These are phyloP conservation scores for Caenorhabditis macrosperma DNA, from an alignment of 2,888 invertebrate genomes.

Conservation along the genomic window DNA sequence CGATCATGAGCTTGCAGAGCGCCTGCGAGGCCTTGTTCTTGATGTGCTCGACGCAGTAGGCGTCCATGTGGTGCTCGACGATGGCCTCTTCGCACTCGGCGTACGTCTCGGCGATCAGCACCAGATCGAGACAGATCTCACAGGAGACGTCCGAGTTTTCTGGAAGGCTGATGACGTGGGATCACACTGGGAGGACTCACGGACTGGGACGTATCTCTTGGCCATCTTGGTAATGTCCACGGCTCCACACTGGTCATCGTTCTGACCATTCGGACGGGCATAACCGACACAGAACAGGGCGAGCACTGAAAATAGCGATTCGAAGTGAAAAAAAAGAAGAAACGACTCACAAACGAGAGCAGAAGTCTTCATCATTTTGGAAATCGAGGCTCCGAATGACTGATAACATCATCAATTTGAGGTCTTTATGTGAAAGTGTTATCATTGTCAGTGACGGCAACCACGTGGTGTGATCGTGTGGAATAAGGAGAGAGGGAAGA, in stretches of 20 bases:
- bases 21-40: conserved; percentile 51
- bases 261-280: conserved; percentile 9
- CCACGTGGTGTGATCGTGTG: conserved; percentile 31
- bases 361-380: conserved; percentile 28
- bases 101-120: conserved; percentile 64
- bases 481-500: neutral
- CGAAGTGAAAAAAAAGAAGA: neutral
- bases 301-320: conserved; percentile 8
- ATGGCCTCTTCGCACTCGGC: conserved; percentile 65
- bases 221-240: conserved; percentile 48
- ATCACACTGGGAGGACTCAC: conserved; percentile 25
- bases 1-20: conserved; percentile 54
- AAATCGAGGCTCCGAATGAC: conserved; percentile 1
- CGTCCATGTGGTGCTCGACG: conserved; percentile 59
- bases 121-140: conserved; percentile 66
- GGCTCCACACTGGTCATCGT: conserved; percentile 63
- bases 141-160: conserved; percentile 55
- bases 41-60: conserved; percentile 57
- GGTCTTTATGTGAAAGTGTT: conserved; percentile 16
- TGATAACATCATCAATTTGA: conserved; percentile 25
- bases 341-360: conserved; percentile 27
- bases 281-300: conserved; percentile 19
- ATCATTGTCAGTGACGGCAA: conserved; percentile 6
- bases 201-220: conserved; percentile 52
- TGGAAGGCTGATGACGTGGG: conserved; percentile 4